These are phyloP conservation scores for Athalia cordata DNA, from an alignment of 2,888 invertebrate species.

Conservation along the genomic window DNA sequence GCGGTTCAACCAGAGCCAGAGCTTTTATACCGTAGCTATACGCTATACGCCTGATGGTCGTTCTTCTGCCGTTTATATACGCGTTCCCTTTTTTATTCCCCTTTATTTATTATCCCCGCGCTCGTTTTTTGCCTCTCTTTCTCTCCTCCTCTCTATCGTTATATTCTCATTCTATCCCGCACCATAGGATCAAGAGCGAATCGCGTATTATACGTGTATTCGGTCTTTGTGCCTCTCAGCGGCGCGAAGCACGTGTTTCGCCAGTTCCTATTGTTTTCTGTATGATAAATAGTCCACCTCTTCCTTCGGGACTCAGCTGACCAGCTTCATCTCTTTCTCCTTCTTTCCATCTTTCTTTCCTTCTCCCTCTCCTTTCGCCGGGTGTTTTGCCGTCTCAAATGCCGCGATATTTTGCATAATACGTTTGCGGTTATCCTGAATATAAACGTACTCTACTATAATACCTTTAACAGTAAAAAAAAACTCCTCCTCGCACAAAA, in stretches of 20 bases:
- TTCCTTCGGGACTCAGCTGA: conserved; percentile 47
- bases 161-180: too few relatives aligned
- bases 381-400: conserved; percentile 46
- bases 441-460: too few relatives aligned
- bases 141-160: conserved; percentile 12
- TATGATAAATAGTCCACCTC: conserved; percentile 69
- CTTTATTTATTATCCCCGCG: conserved; percentile 11
- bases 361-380: conserved; percentile 14
- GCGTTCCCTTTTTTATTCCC: neutral
- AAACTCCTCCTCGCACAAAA: neutral
- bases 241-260: conserved; percentile 73
- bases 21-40: neutral
- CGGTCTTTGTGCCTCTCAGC: conserved; percentile 64
- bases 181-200: too few relatives aligned
- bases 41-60: conserved; percentile 16
- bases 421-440: conserved; percentile 7
- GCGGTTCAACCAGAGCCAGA: neutral
- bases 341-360: neutral
- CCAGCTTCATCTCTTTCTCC: neutral
- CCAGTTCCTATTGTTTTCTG: conserved; percentile 73
- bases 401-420: conserved; percentile 44
- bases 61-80: neutral
- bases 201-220: conserved; percentile 61
- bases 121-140: conserved; percentile 44
- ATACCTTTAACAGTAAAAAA: too few relatives aligned